Percentiles rank a stretch among this genome's conserved stretches.
Conservation (phyloP, 2,888 invertebrate species). For the Scrobipalpa costella region DNA sequence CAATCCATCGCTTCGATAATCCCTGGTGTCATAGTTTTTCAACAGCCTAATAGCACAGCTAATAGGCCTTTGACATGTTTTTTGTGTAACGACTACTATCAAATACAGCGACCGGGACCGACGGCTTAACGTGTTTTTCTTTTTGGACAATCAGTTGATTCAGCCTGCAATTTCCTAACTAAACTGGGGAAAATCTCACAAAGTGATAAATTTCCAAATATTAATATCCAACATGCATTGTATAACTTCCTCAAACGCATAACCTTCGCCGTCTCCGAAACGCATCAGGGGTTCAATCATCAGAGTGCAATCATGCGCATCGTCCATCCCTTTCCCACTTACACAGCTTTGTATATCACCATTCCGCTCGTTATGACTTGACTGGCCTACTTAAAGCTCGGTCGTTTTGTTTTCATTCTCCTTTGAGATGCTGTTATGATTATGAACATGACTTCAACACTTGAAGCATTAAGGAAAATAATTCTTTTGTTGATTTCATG, state of each 20-base stretch:
- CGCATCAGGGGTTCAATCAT: constrained; percentile 12
- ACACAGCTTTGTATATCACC: not conserved
- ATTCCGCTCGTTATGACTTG: constrained; percentile 1
- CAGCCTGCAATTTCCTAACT: too few species aligned
- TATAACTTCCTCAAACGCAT: not conserved
- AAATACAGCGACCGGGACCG: too few species aligned
- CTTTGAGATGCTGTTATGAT: constrained; percentile 11
- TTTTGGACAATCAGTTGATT: too few species aligned
- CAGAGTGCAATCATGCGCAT: constrained; percentile 22
- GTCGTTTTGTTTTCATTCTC: constrained; percentile 15
- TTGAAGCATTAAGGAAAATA: not conserved
- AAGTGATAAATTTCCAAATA: too few species aligned
- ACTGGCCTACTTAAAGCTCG: constrained; percentile 9
- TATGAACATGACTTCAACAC: constrained; percentile 12
- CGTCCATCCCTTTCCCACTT: not conserved
- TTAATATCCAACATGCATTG: not conserved
- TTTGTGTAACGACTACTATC: too few species aligned
- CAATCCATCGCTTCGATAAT: too few species aligned
- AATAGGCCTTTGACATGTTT: too few species aligned
- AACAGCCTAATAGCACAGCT: too few species aligned
- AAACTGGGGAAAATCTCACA: too few species aligned
- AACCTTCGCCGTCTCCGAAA: constrained; percentile 9
- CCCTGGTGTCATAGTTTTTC: too few species aligned
- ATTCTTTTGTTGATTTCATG: not conserved
- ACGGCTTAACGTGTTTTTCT: too few species aligned